Conservation (phyloP, 1,140 invertebrate genomes). For the Penaeus japonicus region DNA sequence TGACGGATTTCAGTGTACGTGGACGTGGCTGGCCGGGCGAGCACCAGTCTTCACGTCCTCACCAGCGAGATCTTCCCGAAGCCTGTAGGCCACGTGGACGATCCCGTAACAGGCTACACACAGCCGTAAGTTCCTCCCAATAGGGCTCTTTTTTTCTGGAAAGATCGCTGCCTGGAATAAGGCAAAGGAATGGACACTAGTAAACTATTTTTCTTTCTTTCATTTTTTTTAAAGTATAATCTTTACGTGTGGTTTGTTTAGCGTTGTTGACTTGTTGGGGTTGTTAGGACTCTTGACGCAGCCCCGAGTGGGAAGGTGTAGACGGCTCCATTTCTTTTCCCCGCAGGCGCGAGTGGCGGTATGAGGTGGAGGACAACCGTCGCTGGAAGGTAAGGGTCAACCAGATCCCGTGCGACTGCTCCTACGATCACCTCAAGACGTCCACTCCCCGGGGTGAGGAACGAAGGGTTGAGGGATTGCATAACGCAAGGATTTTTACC, state of each 20-base stretch:
- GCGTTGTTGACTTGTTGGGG: no score
- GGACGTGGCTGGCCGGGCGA: conserved; percentile 47
- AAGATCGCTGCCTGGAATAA: no score
- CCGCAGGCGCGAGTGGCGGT: conserved; percentile 43
- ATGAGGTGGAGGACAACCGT: conserved; percentile 38
- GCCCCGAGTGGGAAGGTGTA: no score
- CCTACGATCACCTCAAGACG: conserved; percentile 39
- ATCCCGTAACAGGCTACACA: conserved; percentile 24
- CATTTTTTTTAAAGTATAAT: no score
- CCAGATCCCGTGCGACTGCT: conserved; percentile 56
- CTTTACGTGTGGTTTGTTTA: no score
- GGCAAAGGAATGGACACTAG: no score
- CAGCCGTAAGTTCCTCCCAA: conserved; percentile 3
- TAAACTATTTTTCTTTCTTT: no score
- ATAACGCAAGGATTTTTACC: no score
- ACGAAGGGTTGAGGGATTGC: background rate
- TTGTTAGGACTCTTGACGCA: no score
- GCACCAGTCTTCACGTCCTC: conserved; percentile 52
- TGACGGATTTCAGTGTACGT: conserved; percentile 59
- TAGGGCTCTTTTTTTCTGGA: background rate
- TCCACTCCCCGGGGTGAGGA: conserved; percentile 22
- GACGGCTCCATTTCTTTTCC: background rate
- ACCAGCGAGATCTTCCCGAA: conserved; percentile 35
- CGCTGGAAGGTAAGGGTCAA: conserved; percentile 51
- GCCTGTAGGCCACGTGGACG: conserved; percentile 46